Evolutionary conservation across 2,113 vertebrate species (phyloP).

Genomic region (Prunella fulvescens): DNA sequence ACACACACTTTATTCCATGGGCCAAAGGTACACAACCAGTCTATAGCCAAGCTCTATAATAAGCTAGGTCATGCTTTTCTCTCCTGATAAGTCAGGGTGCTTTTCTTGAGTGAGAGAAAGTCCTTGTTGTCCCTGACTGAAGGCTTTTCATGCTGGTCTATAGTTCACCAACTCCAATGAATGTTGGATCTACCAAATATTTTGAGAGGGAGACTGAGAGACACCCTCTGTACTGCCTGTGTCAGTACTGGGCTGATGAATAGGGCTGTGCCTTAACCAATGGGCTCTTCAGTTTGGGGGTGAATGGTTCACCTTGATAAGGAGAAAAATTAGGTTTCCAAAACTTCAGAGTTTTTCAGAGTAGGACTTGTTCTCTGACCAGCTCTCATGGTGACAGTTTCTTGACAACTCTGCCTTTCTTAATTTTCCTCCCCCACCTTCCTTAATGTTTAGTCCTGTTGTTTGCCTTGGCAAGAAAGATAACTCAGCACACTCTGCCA

Average conservation of each 20-base stretch:
- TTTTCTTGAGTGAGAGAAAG: neutral
- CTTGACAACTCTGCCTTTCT: neutral
- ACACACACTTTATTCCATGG: neutral
- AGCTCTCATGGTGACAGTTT: neutral
- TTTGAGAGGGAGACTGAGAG: neutral
- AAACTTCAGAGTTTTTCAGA: neutral
- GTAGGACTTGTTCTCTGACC: neutral
- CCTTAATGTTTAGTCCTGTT: neutral
- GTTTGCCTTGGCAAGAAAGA: neutral
- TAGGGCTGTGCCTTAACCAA: neutral
- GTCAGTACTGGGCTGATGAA: neutral
- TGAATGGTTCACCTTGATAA: neutral
- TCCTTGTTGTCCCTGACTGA: neutral
- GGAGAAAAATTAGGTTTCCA: neutral
- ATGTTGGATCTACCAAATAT: neutral
- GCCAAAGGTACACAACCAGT: neutral
- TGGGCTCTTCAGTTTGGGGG: neutral
- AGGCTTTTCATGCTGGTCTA: neutral
- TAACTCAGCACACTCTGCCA: fast-evolving
- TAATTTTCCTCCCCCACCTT: neutral
- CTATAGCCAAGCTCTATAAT: neutral
- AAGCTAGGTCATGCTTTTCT: neutral
- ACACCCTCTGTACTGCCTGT: neutral
- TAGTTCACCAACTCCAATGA: neutral
- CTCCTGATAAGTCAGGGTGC: neutral